Conservation (phyloP, 1,140 invertebrate genomes). For the Drosophila tani region DNA sequence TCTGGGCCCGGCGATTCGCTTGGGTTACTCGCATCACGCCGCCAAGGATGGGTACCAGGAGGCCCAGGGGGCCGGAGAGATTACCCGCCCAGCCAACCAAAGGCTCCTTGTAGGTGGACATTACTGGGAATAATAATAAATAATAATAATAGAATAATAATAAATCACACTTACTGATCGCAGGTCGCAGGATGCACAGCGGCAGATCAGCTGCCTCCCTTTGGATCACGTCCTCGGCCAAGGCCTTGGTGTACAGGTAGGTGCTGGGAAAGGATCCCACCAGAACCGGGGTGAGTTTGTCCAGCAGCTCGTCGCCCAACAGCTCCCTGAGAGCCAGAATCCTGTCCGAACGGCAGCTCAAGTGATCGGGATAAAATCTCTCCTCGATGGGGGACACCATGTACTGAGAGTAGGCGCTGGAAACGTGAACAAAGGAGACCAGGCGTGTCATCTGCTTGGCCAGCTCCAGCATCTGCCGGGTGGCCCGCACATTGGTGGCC, state of each 20-base stretch:
- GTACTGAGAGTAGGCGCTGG: conserved; percentile 90
- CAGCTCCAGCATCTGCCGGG: conserved; percentile 86
- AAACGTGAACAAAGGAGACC: conserved; percentile 89
- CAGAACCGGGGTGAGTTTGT: conserved; percentile 88
- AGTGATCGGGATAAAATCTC: conserved; percentile 89
- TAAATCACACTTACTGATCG: conserved; percentile 88
- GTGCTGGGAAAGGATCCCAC: conserved; percentile 91
- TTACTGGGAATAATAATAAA: conserved; percentile 89
- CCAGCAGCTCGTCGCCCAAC: conserved; percentile 87
- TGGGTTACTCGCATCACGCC: conserved; percentile 90
- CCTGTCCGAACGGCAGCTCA: conserved; percentile 88
- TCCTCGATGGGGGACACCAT: conserved; percentile 87
- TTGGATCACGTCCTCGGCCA: conserved; percentile 90
- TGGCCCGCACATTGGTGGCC: conserved; percentile 87
- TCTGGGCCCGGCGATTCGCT: conserved; percentile 85
- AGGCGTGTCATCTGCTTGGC: conserved; percentile 89
- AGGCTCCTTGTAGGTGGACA: conserved; percentile 91
- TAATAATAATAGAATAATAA: too few species aligned
- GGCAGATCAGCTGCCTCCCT: conserved; percentile 89
- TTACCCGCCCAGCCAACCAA: conserved; percentile 94
- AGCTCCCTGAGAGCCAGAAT: conserved; percentile 86
- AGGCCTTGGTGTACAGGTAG: conserved; percentile 93
- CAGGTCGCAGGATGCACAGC: conserved; percentile 89
- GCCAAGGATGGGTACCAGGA: conserved; percentile 86
- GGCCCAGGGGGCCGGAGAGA: conserved; percentile 93